Evolutionary conservation across 2,113 vertebrate genomes (phyloP).

Genomic region (Syngnathus typhle): DNA sequence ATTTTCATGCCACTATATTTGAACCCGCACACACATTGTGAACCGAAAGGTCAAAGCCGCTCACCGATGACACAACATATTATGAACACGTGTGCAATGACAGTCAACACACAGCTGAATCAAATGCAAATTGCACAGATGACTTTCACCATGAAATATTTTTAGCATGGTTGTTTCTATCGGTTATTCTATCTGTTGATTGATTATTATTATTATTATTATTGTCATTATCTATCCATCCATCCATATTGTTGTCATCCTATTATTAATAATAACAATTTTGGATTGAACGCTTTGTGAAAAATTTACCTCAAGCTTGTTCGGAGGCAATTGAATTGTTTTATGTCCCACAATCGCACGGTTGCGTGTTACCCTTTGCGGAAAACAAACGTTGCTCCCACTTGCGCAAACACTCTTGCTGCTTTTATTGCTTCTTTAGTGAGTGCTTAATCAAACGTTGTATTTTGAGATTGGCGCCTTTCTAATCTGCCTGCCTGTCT

Average conservation of each 20-base stretch:
- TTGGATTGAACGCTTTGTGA: too few relatives aligned
- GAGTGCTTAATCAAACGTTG: constrained; percentile 4
- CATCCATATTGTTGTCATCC: too few relatives aligned
- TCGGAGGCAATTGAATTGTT: not conserved
- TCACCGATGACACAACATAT: too few relatives aligned
- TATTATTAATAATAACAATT: too few relatives aligned
- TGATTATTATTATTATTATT: too few relatives aligned
- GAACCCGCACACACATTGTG: not conserved
- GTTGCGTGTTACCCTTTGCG: not conserved
- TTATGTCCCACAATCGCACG: constrained; percentile 7
- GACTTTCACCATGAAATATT: too few relatives aligned
- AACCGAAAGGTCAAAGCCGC: not conserved
- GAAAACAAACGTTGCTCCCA: constrained; percentile 23
- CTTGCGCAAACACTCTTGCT: constrained; percentile 18
- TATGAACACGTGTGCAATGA: too few relatives aligned
- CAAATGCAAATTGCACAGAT: too few relatives aligned
- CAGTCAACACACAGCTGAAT: too few relatives aligned
- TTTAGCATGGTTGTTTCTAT: too few relatives aligned
- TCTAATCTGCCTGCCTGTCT: constrained; percentile 18
- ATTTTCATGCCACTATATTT: not conserved
- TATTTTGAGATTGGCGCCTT: constrained; percentile 18
- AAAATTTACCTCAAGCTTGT: not conserved
- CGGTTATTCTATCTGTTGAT: too few relatives aligned
- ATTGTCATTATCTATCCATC: too few relatives aligned
- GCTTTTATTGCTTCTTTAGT: constrained; percentile 31